Percentiles rank a stretch among this genome's conserved stretches.
These are phyloP conservation scores for Intellagama lesueurii DNA, from an alignment of 2,797 vertebrate species.

Conservation along the genomic window DNA sequence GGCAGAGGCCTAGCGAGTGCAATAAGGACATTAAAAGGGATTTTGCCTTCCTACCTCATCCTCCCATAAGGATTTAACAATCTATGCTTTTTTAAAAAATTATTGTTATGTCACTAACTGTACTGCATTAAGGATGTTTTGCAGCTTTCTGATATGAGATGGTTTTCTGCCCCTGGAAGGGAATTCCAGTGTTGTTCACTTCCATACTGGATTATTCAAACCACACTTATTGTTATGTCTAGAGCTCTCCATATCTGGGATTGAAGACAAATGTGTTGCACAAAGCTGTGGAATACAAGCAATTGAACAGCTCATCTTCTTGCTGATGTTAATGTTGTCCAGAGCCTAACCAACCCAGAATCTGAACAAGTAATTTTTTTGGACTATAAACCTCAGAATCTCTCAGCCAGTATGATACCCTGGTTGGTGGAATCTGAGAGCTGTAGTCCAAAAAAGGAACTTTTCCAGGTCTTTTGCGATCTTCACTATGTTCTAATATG, in stretches of 20 bases:
- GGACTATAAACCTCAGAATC: no score
- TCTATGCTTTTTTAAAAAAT: background rate
- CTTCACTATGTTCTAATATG: rapidly evolving
- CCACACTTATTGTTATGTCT: background rate
- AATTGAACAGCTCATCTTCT: background rate
- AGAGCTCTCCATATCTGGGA: constrained; percentile 10
- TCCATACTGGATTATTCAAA: background rate
- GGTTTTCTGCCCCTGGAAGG: constrained; percentile 27
- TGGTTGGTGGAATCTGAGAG: no score
- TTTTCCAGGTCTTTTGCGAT: background rate
- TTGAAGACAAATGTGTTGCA: background rate
- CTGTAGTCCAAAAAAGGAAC: no score
- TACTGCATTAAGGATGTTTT: constrained; percentile 31
- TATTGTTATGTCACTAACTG: constrained; percentile 36
- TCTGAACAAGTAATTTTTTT: no score
- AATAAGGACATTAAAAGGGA: constrained; percentile 43
- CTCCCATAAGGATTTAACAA: constrained; percentile 47
- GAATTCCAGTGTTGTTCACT: constrained; percentile 28
- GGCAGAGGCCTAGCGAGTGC: constrained; percentile 55
- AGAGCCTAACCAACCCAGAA: background rate
- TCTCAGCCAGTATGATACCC: no score
- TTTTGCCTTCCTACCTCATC: constrained; percentile 60
- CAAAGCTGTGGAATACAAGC: background rate
- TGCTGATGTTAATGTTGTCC: background rate
- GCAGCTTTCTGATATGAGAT: constrained; percentile 50